These are phyloP conservation scores for Uloborus diversus DNA, from an alignment of 1,140 invertebrate genomes.

Conservation along the genomic window DNA sequence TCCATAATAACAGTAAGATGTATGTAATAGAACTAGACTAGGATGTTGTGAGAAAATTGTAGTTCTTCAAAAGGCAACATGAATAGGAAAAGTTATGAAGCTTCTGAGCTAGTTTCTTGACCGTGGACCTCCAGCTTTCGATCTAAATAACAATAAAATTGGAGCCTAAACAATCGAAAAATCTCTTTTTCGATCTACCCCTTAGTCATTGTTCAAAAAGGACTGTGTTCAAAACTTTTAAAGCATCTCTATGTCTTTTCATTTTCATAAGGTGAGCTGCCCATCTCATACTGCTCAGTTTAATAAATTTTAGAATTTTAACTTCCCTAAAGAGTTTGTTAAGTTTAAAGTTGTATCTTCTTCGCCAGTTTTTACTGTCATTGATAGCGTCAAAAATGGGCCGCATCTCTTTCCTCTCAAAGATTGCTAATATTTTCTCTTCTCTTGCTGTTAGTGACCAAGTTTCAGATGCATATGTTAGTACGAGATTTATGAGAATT, in stretches of 20 bases:
- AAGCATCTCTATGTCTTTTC: neutral
- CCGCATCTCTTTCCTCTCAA: neutral
- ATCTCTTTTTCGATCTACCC: neutral
- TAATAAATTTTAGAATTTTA: no score
- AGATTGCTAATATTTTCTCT: neutral
- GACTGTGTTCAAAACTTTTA: neutral
- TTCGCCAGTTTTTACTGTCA: neutral
- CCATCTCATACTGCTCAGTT: no score
- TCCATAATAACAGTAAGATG: no score
- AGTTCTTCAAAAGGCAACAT: no score
- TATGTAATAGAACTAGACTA: no score
- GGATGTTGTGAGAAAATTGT: no score
- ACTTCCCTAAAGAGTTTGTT: no score
- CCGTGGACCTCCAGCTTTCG: neutral
- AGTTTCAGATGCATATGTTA: neutral
- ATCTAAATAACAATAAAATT: neutral
- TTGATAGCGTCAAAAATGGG: neutral
- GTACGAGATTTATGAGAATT: neutral
- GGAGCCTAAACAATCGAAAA: neutral
- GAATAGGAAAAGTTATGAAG: no score
- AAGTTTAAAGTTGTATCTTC: neutral
- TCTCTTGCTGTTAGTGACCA: neutral
- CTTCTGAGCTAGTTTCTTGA: no score
- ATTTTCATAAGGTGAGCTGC: neutral
- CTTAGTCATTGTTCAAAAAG: no score